A percentile compares a stretch with the other conserved stretches of the same genome.
Evolutionary conservation across 2,113 vertebrate species (phyloP).

Genomic region (Caretta caretta): DNA sequence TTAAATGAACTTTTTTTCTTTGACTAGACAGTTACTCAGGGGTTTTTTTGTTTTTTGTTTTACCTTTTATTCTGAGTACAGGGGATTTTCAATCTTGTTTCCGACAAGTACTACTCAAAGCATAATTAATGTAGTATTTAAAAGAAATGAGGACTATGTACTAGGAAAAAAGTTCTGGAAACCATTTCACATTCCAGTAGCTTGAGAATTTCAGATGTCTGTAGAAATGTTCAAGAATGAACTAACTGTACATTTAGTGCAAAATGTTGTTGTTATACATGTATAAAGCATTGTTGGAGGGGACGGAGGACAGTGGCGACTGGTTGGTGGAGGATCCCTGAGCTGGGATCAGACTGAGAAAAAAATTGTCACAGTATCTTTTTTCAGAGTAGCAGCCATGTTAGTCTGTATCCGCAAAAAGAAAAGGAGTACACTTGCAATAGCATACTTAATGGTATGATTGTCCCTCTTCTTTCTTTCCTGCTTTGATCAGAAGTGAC

Average conservation of each 20-base stretch:
- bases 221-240: not conserved
- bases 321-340: not conserved
- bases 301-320: not conserved
- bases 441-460: not conserved
- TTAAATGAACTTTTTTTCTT: not conserved
- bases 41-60: not conserved
- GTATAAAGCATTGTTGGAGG: not conserved
- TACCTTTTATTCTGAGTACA: not conserved
- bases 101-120: fast-evolving
- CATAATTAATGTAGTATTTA: not conserved
- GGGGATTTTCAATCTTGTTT: not conserved
- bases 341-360: not conserved
- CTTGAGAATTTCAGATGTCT: not conserved
- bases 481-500: not conserved
- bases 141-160: fast-evolving
- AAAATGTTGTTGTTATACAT: not conserved
- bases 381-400: too few species aligned
- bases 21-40: not conserved
- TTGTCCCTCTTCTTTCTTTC: not conserved
- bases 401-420: too few species aligned
- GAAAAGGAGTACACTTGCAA: not conserved
- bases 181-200: not conserved
- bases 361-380: not conserved
- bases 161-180: not conserved
- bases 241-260: not conserved